phyloP scores from a whole-genome alignment of 2,888 invertebrate species.

The Eremobia ochroleuca region DNA sequence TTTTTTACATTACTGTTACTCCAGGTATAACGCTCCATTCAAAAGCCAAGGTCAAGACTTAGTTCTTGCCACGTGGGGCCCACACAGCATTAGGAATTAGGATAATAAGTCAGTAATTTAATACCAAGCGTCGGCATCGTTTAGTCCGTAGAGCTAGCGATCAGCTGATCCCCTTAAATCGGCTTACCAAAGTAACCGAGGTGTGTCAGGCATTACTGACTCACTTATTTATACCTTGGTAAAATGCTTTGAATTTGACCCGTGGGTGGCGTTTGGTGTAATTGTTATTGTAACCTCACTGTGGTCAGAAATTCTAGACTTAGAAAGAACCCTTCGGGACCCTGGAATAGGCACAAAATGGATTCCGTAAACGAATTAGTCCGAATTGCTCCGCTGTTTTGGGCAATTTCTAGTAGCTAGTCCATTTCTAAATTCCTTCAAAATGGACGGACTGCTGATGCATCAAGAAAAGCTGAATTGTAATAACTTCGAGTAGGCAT shows the following conservation, averaged over 20 bases:
- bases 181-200: slow-evolving; percentile 55
- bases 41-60: slow-evolving; percentile 12
- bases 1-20: not conserved
- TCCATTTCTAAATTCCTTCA: no score
- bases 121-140: slow-evolving; percentile 51
- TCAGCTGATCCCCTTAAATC: slow-evolving; percentile 63
- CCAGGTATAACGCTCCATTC: not conserved
- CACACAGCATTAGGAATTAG: slow-evolving; percentile 41
- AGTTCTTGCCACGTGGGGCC: slow-evolving; percentile 11
- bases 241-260: slow-evolving; percentile 37
- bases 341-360: no score
- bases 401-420: no score
- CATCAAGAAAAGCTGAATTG: no score
- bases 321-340: no score
- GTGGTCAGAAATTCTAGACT: not conserved
- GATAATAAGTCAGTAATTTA: slow-evolving; percentile 45
- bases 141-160: slow-evolving; percentile 46
- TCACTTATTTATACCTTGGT: slow-evolving; percentile 32
- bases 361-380: no score
- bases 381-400: no score
- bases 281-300: not conserved
- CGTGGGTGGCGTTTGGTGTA: slow-evolving; percentile 3
- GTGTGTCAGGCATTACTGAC: slow-evolving; percentile 44
- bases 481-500: no score
- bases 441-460: no score